Conservation (phyloP, 2,888 invertebrate genomes). For the Falcaria lacertinaria region DNA sequence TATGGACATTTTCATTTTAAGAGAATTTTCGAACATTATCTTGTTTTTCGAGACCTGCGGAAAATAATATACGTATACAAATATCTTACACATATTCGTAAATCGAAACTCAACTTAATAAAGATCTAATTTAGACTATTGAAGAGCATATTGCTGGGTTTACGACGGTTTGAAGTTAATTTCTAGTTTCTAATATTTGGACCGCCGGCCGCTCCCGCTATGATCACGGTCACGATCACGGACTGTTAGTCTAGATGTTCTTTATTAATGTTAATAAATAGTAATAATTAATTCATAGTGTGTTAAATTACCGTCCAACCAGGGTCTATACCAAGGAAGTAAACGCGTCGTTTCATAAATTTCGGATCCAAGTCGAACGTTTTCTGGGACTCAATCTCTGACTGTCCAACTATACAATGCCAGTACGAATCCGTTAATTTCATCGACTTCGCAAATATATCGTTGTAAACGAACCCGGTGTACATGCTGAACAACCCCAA, state of each 20-base stretch:
- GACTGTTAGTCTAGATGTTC: too few relatives aligned
- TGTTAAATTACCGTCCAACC: slow-evolving; percentile 78
- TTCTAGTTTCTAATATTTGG: too few relatives aligned
- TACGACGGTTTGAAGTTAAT: too few relatives aligned
- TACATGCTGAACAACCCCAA: slow-evolving; percentile 97
- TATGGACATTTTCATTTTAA: slow-evolving; percentile 97
- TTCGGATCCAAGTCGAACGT: slow-evolving; percentile 81
- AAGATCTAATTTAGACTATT: too few relatives aligned
- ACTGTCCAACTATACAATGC: slow-evolving; percentile 43
- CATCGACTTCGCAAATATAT: slow-evolving; percentile 93
- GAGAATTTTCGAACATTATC: slow-evolving; percentile 93
- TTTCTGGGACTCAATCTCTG: slow-evolving; percentile 12
- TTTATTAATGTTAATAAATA: too few relatives aligned
- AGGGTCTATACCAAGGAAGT: slow-evolving; percentile 90
- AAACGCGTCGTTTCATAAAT: slow-evolving; percentile 80
- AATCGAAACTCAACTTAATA: too few relatives aligned
- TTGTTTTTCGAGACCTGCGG: slow-evolving; percentile 85
- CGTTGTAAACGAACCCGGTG: slow-evolving; percentile 98
- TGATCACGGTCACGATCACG: too few relatives aligned
- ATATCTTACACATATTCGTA: too few relatives aligned
- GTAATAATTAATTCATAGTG: not conserved
- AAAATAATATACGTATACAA: too few relatives aligned
- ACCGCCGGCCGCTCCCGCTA: too few relatives aligned
- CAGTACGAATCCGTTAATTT: slow-evolving; percentile 89
- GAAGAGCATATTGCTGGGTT: too few relatives aligned